Base-by-base conservation (phyloP, 2,888 invertebrate genomes). In the Erebia palarica region DNA sequence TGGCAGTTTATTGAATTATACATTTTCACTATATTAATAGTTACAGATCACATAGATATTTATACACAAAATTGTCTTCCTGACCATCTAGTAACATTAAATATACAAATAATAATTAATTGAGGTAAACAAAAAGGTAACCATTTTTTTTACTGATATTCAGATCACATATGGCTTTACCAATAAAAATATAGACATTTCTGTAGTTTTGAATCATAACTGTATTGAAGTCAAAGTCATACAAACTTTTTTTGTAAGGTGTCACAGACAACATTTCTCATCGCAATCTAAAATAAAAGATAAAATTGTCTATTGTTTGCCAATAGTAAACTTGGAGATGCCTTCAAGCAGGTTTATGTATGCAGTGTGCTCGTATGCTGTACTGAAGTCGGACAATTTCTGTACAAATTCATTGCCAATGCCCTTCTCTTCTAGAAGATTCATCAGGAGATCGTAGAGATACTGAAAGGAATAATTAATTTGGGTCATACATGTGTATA, bases 371-470 rank as follows among this genome's bases (percentile, higher is more conserved):
- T 99, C 99, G 84, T 98, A 98, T 1, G 95, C 95, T 3, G 99
- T 99, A 84, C 97, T 97, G 86, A 97, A 96, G 75, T 97, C 96
- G 0, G 97, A 95, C 21, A 99, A 85, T 84, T 98, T 97, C 80
- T 97, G 97, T 0, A 96, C 97, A 89, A 99, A 99, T 75, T 98
- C 97, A 82, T 98, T 98, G 82, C 97, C 96, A 74, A 99, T 94
- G 51, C 99, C 99, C 80, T 99, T 97, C 86, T 99, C 99, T 88
- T 99, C 99, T 71, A 99, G 94, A 78, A 98, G 94, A 84, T 99
- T 98, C 96, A 99, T 97, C 77, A 99, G 92, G 64, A 98, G 94
- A 86, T 99, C 99, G 84, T 99, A 99, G 68, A 99, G 92, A 83
- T 98, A 98, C 97, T 98, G 94, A 57, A 77, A 77, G 3, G 10